phyloP scores from a whole-genome alignment of 2,797 vertebrate species.

The Molossus alvarezi region DNA sequence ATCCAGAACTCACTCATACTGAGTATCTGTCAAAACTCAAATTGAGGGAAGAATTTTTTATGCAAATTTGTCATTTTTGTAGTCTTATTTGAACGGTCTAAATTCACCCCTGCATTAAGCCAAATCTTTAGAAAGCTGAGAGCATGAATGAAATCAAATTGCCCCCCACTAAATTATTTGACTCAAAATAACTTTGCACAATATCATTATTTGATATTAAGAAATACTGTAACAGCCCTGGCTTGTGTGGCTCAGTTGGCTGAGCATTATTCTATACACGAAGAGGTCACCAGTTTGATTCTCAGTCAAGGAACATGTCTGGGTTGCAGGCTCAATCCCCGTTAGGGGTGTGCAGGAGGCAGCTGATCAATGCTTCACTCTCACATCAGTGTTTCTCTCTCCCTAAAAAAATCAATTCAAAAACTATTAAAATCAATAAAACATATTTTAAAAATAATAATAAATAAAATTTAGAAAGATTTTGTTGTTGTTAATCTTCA shows the following conservation, averaged over 20 bases:
- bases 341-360: neutral
- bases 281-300: neutral
- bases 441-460: neutral
- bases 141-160: neutral
- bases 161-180: neutral
- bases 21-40: neutral
- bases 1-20: neutral
- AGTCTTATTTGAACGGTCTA: neutral
- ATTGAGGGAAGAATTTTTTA: neutral
- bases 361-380: neutral
- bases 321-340: neutral
- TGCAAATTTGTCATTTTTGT: neutral
- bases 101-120: neutral
- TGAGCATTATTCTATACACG: neutral
- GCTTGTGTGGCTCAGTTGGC: neutral
- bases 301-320: neutral
- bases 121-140: slow-evolving; percentile 11
- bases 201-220: neutral
- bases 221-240: neutral
- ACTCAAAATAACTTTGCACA: neutral
- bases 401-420: neutral
- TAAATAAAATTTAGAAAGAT: neutral
- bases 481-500: neutral
- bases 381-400: neutral
- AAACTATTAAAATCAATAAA: neutral